Conservation (phyloP, 1,140 invertebrate species). For the Neotoxoptera formosana region DNA sequence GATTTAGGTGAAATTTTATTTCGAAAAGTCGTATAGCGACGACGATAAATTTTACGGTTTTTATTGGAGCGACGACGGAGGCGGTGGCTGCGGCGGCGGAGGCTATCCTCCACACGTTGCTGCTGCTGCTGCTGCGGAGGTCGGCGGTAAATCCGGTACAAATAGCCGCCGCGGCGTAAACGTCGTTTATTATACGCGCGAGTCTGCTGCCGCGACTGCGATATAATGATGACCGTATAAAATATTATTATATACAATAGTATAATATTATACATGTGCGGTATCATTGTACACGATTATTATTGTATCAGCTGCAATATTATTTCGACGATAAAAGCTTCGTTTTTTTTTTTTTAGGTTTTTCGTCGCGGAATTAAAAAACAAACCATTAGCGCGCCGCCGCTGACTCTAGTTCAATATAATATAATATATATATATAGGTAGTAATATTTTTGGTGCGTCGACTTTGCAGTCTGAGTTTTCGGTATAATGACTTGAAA, state of each 20-base stretch:
- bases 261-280: neutral
- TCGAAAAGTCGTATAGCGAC: neutral
- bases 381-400: neutral
- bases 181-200: neutral
- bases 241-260: neutral
- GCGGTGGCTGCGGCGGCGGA: neutral
- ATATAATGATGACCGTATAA: neutral
- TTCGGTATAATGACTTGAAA: neutral
- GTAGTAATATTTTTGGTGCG: neutral
- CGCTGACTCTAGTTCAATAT: neutral
- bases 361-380: neutral
- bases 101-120: neutral
- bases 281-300: neutral
- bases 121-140: neutral
- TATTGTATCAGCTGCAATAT: neutral
- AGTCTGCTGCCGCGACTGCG: neutral
- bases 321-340: neutral
- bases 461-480: neutral
- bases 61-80: neutral
- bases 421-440: too few species aligned
- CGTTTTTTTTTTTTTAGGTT: neutral
- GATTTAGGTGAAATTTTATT: conserved; percentile 43
- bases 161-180: conserved; percentile 1
- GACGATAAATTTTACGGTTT: conserved; percentile 3
- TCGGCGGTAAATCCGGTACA: neutral